A percentile compares a stretch with the other conserved stretches of the same genome.
phyloP scores from a whole-genome alignment of 2,113 vertebrate species.

The Spea multiplicata region DNA sequence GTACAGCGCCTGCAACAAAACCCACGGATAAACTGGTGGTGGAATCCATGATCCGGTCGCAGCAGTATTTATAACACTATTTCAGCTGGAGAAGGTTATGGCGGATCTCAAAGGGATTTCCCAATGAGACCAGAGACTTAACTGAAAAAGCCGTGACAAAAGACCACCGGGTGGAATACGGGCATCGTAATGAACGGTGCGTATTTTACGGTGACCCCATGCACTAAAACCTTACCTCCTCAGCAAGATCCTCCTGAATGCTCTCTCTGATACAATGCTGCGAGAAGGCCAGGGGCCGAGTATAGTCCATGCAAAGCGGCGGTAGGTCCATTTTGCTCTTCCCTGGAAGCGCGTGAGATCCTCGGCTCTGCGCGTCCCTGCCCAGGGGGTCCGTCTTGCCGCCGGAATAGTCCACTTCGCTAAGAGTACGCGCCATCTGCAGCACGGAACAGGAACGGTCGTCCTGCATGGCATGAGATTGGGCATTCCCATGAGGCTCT shows the following conservation, averaged over 20 bases:
- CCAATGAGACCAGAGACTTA: no score
- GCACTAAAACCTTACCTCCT: conserved; percentile 72
- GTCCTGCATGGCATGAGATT: conserved; percentile 59
- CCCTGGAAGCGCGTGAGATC: conserved; percentile 49
- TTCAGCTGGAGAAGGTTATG: no score
- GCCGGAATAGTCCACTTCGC: conserved; percentile 81
- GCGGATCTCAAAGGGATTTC: no score
- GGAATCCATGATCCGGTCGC: no score
- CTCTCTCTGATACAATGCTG: conserved; percentile 85
- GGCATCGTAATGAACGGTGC: no score
- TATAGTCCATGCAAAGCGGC: conserved; percentile 65
- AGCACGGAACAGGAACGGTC: conserved; percentile 94
- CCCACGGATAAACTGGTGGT: no score
- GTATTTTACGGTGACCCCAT: no score
- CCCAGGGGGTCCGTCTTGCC: conserved; percentile 36
- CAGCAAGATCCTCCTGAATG: conserved; percentile 86
- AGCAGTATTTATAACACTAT: no score
- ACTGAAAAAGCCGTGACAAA: no score
- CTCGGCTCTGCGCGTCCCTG: conserved; percentile 62
- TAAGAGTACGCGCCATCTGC: conserved; percentile 93
- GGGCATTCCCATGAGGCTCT: conserved; percentile 47
- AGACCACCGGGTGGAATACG: no score
- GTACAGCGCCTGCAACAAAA: conserved; percentile 58
- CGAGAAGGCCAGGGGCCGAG: conserved; percentile 76
- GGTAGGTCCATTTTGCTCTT: conserved; percentile 60